Percentiles rank a stretch among this genome's conserved stretches.
Evolutionary conservation across 2,888 invertebrate species (phyloP).

Genomic region (Drosophila robusta): DNA sequence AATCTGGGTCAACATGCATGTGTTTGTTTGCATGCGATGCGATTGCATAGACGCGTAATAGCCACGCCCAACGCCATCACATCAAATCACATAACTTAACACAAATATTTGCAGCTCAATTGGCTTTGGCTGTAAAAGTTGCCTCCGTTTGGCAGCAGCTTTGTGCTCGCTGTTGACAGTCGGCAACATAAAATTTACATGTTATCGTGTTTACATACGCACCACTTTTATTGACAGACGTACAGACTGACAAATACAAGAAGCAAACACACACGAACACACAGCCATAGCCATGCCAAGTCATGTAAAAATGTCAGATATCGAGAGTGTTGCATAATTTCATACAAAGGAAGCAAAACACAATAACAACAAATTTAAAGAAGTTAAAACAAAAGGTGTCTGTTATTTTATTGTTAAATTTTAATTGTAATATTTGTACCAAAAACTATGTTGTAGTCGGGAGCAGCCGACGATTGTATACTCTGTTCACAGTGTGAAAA

Average conservation of each 20-base stretch:
- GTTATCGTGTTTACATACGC: slow-evolving; percentile 62
- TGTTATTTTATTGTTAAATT: neutral
- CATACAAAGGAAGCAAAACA: slow-evolving; percentile 31
- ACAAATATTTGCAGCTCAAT: slow-evolving; percentile 62
- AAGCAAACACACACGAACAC: slow-evolving; percentile 28
- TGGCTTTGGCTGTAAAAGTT: slow-evolving; percentile 47
- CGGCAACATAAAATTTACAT: slow-evolving; percentile 74
- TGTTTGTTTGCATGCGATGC: neutral
- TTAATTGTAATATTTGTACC: neutral
- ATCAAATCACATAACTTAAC: slow-evolving; percentile 48
- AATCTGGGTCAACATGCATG: slow-evolving; percentile 51
- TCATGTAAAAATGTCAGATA: slow-evolving; percentile 51
- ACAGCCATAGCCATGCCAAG: slow-evolving; percentile 25
- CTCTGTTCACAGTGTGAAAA: neutral
- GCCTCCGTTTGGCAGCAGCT: slow-evolving; percentile 44
- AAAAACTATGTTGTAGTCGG: neutral
- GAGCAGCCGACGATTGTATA: neutral
- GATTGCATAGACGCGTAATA: slow-evolving; percentile 43
- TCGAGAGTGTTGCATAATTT: slow-evolving; percentile 58
- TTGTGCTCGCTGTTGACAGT: slow-evolving; percentile 57
- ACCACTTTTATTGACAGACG: slow-evolving; percentile 63
- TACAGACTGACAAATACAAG: slow-evolving; percentile 35
- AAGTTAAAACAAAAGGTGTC: neutral
- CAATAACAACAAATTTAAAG: slow-evolving; percentile 8
- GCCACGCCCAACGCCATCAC: slow-evolving; percentile 46